Evolutionary conservation across 92 coral and sea anemone species (phyloP), one percentile per base, ranked within the genome.

Genomic region (Virgularia gustaviana): DNA sequence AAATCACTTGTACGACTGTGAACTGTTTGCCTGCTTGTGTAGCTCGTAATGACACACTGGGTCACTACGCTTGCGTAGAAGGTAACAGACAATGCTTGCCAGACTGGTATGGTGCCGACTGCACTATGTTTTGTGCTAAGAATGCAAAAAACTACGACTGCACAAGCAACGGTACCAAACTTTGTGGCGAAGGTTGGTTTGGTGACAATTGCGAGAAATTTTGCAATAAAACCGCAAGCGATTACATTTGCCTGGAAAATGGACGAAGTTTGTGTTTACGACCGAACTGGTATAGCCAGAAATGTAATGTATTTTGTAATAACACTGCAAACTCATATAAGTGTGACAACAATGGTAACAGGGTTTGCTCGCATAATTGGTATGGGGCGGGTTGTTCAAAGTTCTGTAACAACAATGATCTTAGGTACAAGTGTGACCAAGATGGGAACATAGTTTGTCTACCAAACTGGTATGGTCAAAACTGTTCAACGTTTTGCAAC

Each of bases 41-140:
- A n/a, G 16, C 56, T 7, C 78, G 47, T n/a, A 70, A 73, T 59
- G 49, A 73, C 24, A 22, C 4, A 57, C 57, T 41, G 18, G 79
- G 70, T 29, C 79, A 73, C 55, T 73, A 73, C 68, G 45, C 45
- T 3, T 63, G 71, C 25, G 31, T 34, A 0, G 71, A 36, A 9
- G 0, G 8, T 30, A 36, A 36, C 3, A 24, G 22, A 6, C 16
- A 63, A 44, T 58, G 71, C 41, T 72, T 58, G n/a, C 38, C 63
- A 19, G 70, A 82, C 57, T 82, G 86, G 86, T 76, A 41, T 44
- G 82, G 86, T 15, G 4, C 34, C 19, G 68, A 76, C 39, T 81
- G 88, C 36, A 41, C 65, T 13, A 73, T 42, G 8, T 72, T 71
- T 38, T 84, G 88, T 41, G 52, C 60, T n/a, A 35, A 28, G 7